Base-by-base conservation (phyloP, 2,113 vertebrate genomes). In the Meriones unguiculatus region DNA sequence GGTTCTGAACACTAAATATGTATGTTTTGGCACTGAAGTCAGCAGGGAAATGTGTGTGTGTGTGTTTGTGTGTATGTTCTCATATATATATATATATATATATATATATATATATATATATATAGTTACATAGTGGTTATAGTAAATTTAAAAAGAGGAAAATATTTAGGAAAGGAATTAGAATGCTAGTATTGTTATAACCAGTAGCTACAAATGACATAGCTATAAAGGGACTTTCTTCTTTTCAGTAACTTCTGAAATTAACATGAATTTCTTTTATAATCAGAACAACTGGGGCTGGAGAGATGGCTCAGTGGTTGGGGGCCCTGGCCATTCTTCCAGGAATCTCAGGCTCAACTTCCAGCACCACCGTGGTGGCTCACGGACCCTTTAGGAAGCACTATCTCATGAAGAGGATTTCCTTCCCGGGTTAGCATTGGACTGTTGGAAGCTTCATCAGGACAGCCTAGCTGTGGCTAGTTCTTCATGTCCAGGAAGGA, bases 401-500 rank as follows among this genome's bases (percentile, higher is more conserved):
- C 3, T 59, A 32, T 22, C 91, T 76, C 22, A n/a, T 87, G 10
- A 13, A 22, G 30, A 30, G 67, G n/a, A 38, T 84, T 92, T 93
- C 12, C 12, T 95, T n/a, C 78, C 46, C 67, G 24, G 81, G 57
- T 96, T 76, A 54, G 82, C 30, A 7, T 25, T n/a, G 78, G 81
- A 57, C 35, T 73, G 13, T 80, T 52, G 17, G 30, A 73, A 69
- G 22, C 20, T n/a, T 76, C 76, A 4, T 89, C n/a, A 73, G 52
- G n/a, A 93, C 18, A 17, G 57, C 72, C 20, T 81, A 94, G 85
- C 50, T 91, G 94, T 90, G 90, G 14, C 87, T 95, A 89, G 38
- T 93, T 82, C 69, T 91, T 94, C 75, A 75, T 70, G 22, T 89
- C 50, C 22, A 84, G 80, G 32, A 97, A 92, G 90, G 84, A 30